Base-by-base conservation (phyloP, 92 coral and sea anemone species). In the Hydrozoanthus gracilis region DNA sequence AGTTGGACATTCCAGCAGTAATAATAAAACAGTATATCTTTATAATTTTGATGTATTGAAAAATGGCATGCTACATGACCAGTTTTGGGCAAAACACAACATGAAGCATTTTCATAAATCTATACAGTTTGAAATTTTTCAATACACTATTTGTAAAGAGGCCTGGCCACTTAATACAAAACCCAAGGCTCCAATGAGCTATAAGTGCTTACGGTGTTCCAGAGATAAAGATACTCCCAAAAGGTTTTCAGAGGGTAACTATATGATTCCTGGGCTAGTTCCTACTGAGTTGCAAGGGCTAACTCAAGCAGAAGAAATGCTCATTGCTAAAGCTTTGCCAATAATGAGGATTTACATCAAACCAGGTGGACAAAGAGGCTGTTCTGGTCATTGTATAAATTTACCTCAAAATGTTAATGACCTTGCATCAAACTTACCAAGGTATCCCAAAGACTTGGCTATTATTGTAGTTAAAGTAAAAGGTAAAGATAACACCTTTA, bases 251-350 rank as follows among this genome's bases (percentile, higher is more conserved):
- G 48, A 58, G 69, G 61, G 80, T 60, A 51, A 12, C 60, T 5
- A 18, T 10, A 74, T 76, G 87, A 62, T 73, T 27, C 88, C 91
- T 18, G 83, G 84, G 66, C 45, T 69, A 46, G 88, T 83, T 45
- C 91, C 91, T 17, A 47, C 13, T n/a, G 62, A 88, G 66, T 83
- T 88, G 15, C 6, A 45, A 47, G 83, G 87, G n/a, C 74, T 75
- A 44, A 83, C 91, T 10, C 91, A 88, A 84, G 77, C 74, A 12
- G 91, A 88, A 69, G 88, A 83, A 88, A 88, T 88, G 91, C 67
- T 88, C 67, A 83, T 88, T 74, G 91, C 91, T 39, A 44, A 83
- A 62, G 88, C 91, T 64, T 83, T 83, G 61, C 88, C 91, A 6
- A 83, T 88, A 17, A 88, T 88, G 39, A 75, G 65, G 73, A 87